Evolutionary conservation across 1,140 invertebrate genomes (phyloP).

Genomic region (Drosophila kohkoa): DNA sequence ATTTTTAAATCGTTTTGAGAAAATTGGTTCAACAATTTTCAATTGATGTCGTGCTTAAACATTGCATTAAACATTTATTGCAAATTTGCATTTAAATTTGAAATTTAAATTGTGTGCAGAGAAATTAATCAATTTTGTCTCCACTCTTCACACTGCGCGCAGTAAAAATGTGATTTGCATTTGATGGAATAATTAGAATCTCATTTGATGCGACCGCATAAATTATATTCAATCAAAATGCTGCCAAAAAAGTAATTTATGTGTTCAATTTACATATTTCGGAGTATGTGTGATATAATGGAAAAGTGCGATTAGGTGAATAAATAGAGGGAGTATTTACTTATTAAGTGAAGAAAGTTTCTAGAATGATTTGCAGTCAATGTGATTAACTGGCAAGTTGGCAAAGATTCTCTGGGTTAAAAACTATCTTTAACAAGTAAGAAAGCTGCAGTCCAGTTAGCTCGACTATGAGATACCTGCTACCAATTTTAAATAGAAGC

Average conservation of each 20-base stretch:
- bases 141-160: conserved; percentile 10
- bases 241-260: conserved; percentile 7
- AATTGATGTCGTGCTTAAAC: conserved; percentile 4
- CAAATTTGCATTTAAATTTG: conserved; percentile 33
- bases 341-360: not conserved
- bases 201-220: conserved; percentile 27
- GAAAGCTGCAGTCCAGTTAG: no score
- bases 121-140: conserved; percentile 42
- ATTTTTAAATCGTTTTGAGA: conserved; percentile 19
- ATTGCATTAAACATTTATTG: conserved; percentile 9
- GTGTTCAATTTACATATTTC: conserved; percentile 30
- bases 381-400: conserved; percentile 12
- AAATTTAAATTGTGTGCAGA: conserved; percentile 16
- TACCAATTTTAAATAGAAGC: no score
- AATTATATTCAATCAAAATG: conserved; percentile 48
- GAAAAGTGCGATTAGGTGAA: conserved; percentile 1
- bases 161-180: conserved; percentile 40
- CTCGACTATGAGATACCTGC: no score
- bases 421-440: conserved; percentile 21
- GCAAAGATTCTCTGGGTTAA: not conserved
- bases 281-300: conserved; percentile 23
- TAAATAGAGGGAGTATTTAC: not conserved
- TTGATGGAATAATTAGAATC: conserved; percentile 51
- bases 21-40: conserved; percentile 9
- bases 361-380: not conserved